Evolutionary conservation across 2,113 vertebrate species (phyloP), one percentile per base, ranked within the genome.

Genomic region (Grallaria varia): DNA sequence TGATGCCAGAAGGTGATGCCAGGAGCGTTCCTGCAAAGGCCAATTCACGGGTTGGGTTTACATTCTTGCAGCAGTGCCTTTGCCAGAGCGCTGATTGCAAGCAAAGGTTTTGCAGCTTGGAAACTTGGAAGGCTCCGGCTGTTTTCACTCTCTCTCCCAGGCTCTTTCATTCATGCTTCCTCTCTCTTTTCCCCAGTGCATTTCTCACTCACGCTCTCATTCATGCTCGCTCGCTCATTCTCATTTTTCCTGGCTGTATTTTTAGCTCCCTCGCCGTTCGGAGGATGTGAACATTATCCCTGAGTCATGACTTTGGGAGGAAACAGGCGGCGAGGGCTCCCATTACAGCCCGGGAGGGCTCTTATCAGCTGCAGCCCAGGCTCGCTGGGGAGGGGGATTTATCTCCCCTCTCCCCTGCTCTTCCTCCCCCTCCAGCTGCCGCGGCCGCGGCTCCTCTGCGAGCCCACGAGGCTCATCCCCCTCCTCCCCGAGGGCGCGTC

Each of bases 271-370:
- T 95, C 97, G 98, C 97, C 96, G 95, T 98, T 98, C 98, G 96
- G 98, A 99, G 98, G 99, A 99, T 98, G 98, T 98, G 97, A 97
- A 97, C 97, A 97, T 94, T 97, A 98, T 97, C 97, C 97, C 96
- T 98, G 98, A 98, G 98, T 98, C 98, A 97, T 97, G 98, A 98
- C 96, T 98, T 98, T 98, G 94, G 83, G 97, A 98, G 98, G 99
- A 99, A 99, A 98, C 96, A 96, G 97, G 91, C 96, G 90, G 96
- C 93, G 91, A 93, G 94, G 74, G 87, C 94, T 95, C 96, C 87
- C 85, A 74, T 85, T 78, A 84, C 95, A 90, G 63, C 94, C 84
- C 91, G 45, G 50, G 80, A 96, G 96, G 95, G 83, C 94, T 94
- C 96, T 98, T 98, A 98, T 98, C 98, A 98, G 76, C 95, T 86